phyloP scores from a whole-genome alignment of 2,797 vertebrate genomes.

The Catostomus latipinnis region DNA sequence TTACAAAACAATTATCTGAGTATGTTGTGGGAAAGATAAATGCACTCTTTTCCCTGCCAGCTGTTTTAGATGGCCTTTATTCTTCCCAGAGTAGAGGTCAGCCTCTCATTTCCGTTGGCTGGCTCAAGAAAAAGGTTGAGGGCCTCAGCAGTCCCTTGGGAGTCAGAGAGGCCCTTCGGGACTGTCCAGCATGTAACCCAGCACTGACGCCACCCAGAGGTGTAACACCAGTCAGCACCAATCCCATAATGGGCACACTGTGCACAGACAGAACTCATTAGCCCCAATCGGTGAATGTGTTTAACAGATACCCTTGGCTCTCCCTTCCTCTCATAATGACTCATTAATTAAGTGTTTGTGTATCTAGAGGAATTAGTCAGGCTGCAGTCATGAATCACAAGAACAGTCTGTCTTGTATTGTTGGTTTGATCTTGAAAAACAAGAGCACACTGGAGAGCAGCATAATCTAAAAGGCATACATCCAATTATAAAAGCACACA shows the following conservation, averaged over 20 bases:
- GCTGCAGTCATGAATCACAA: constrained; percentile 79
- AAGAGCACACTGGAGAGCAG: constrained; percentile 52
- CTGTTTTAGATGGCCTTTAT: constrained; percentile 60
- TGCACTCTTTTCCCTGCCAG: constrained; percentile 57
- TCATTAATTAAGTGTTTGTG: constrained; percentile 82
- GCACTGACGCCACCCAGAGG: constrained; percentile 70
- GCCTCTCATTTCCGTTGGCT: constrained; percentile 82
- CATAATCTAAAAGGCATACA: constrained; percentile 27
- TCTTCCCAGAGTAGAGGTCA: constrained; percentile 69
- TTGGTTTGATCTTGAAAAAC: constrained; percentile 77
- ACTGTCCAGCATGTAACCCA: constrained; percentile 53
- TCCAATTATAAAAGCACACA: constrained; percentile 38
- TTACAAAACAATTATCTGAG: constrained; percentile 48
- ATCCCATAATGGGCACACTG: constrained; percentile 53
- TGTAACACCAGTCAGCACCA: constrained; percentile 48
- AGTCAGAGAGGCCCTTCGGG: constrained; percentile 60
- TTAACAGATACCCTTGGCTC: constrained; percentile 79
- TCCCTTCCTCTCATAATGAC: constrained; percentile 79
- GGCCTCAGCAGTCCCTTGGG: constrained; percentile 55
- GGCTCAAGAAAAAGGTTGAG: constrained; percentile 71
- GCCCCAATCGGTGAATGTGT: constrained; percentile 72
- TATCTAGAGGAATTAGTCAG: constrained; percentile 77
- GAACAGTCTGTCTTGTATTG: constrained; percentile 75
- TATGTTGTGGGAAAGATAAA: constrained; percentile 52
- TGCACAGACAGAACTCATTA: constrained; percentile 75